Conservation (phyloP, 2,888 invertebrate species). For the Tethea ocularis region DNA sequence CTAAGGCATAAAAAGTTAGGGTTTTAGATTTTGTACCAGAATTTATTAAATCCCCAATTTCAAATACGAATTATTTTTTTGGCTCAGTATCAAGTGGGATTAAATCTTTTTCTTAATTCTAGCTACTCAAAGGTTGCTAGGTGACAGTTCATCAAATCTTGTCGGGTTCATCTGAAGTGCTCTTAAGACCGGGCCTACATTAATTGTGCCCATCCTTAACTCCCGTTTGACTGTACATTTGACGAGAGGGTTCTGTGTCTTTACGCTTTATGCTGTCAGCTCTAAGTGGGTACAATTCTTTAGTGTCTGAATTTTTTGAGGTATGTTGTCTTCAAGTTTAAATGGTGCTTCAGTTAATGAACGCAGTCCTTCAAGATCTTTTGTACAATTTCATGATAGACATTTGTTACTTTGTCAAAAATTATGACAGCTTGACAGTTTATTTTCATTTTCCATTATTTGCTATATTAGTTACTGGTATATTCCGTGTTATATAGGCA, state of each 20-base stretch:
- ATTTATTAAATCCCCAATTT: background rate
- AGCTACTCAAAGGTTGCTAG: slow-evolving; percentile 11
- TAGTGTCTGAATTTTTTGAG: slow-evolving; percentile 3
- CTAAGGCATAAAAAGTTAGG: background rate
- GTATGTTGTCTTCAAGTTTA: slow-evolving; percentile 3
- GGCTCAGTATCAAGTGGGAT: background rate
- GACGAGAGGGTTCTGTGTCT: background rate
- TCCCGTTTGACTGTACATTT: slow-evolving; percentile 8
- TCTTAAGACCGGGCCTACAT: slow-evolving; percentile 9
- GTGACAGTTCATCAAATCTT: slow-evolving; percentile 11
- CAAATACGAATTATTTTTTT: background rate
- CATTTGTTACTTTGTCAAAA: background rate
- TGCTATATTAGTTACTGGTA: no score
- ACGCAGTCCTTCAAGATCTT: slow-evolving; percentile 5
- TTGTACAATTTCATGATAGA: background rate
- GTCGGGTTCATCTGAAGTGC: slow-evolving; percentile 5
- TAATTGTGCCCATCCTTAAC: slow-evolving; percentile 9
- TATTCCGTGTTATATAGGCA: no score
- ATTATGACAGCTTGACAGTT: background rate
- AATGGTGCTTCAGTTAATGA: slow-evolving; percentile 9
- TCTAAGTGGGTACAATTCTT: slow-evolving; percentile 5
- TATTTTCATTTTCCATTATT: background rate
- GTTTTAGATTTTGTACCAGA: background rate
- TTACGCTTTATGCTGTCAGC: background rate
- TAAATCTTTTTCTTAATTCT: background rate